Base-by-base conservation (phyloP, 2,888 invertebrate genomes). In the Clusia tigrina region DNA sequence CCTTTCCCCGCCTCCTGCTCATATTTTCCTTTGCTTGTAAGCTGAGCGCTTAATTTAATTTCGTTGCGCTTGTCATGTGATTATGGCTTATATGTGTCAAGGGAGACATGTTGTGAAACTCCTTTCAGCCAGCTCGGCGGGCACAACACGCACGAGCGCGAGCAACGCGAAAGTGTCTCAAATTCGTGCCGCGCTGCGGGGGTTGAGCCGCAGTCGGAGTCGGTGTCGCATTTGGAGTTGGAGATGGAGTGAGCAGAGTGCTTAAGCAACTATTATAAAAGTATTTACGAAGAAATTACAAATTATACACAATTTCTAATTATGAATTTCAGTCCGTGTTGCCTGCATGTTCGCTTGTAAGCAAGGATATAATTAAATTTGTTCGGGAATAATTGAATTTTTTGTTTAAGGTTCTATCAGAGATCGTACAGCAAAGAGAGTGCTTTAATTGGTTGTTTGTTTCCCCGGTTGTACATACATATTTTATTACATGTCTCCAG, bases 1-100 rank as follows among this genome's bases (percentile, higher is more conserved):
- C n/a, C n/a, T n/a, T n/a, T n/a, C n/a, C n/a, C n/a, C n/a, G n/a
- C 6, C 32, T 32, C 32, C 32, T 32, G 32, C 32, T 32, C 32
- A 6, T n/a, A n/a, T n/a, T 17, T 26, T 58, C 58, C 15, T 37
- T n/a, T 32, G 57, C 63, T 59, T 65, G 68, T 60, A 59, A 63
- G 63, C 66, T 63, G 60, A 67, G 68, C 70, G 63, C 71, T 72
- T 74, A 71, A 71, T 76, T 74, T 71, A 65, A 74, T 72, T 73
- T 70, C 58, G 63, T 65, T 61, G 60, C 66, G 66, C 68, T 67
- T 69, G 68, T 68, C 68, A 66, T 65, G 62, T 66, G 68, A 67
- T 68, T 67, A 68, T 64, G 61, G 62, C 55, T 66, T 62, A 60
- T 62, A 38, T 65, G 62, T 65, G 65, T 62, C 65, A 65, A 60